Evolutionary conservation across 2,888 invertebrate genomes (phyloP), one percentile per base, ranked within the genome.

Genomic region (Drosophila vallismaia): DNA sequence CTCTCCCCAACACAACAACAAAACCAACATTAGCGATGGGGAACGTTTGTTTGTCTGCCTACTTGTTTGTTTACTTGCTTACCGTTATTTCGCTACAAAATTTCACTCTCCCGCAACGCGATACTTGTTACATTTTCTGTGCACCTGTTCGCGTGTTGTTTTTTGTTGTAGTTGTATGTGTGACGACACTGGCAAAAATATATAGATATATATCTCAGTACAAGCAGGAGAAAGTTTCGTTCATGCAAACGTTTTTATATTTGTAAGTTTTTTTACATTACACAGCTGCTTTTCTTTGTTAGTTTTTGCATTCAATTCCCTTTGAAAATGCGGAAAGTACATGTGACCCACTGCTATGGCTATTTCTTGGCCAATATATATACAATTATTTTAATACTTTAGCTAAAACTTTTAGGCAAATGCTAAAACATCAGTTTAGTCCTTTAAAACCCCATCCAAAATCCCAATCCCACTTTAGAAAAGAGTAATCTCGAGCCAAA

Each of bases 151-250:
- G 14, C 57, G 64, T 64, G 69, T 64, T 73, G 76, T 74, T 76
- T 71, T 75, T 80, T 79, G 78, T 77, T 75, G 68, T 80, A 74
- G 76, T 74, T 77, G 77, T 75, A 68, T 78, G 77, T 55, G 55
- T 76, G 64, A 48, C 31, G 29, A 40, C 14, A 51, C 8, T 9
- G 26, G 38, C 4, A 14, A 40, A 29, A 12, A 14, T 14, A 14
- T 44, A 42, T 19, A 7, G 4, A 40, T 6, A 24, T 44, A 12
- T 10, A 24, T 49, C 2, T 14, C 12, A 7, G 1, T 38, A 12
- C 0, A 38, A 38, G 19, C 2, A 12, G 9, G 8, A 44, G 44
- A 44, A 44, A 44, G 44, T 10, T 44, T 36, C n/a, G n/a, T n/a
- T n/a, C 2, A 36, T 6, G 6, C 4, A 36, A n/a, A 6, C 19